phyloP scores from a whole-genome alignment of 2,113 vertebrate species.

The Epinephelus lanceolatus region DNA sequence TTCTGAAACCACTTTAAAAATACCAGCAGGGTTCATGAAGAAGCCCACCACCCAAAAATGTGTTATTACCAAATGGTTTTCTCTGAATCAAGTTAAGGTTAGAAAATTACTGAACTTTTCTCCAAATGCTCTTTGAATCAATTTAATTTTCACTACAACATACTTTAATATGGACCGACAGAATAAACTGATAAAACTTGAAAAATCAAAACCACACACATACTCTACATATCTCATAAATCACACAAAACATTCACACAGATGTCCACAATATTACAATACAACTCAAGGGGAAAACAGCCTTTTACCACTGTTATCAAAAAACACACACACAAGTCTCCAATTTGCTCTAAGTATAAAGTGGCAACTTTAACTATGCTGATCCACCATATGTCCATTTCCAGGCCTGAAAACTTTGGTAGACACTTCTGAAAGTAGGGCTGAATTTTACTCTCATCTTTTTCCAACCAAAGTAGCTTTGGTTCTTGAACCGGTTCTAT shows the following conservation, averaged over 20 bases:
- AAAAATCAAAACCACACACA: slow-evolving; percentile 1
- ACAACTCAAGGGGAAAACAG: background rate
- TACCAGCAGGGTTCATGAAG: slow-evolving; percentile 66
- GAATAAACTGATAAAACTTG: background rate
- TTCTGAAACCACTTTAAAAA: slow-evolving; percentile 75
- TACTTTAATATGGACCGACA: background rate
- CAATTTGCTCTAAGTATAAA: background rate
- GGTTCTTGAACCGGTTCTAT: no score
- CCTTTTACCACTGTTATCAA: background rate
- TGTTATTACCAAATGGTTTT: slow-evolving; percentile 63
- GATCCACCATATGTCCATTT: background rate
- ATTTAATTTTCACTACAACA: background rate
- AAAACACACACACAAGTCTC: background rate
- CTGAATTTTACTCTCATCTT: background rate
- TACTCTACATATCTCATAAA: background rate
- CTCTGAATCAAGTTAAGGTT: slow-evolving; percentile 52
- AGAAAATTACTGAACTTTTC: slow-evolving; percentile 49
- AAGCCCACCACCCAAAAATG: slow-evolving; percentile 64
- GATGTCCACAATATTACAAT: background rate
- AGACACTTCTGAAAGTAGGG: background rate
- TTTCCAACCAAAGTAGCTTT: no score
- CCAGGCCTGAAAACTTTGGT: background rate
- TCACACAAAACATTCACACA: background rate
- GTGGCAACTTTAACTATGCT: background rate
- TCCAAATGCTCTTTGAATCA: slow-evolving; percentile 1